A percentile compares a stretch with the other conserved stretches of the same genome.
Evolutionary conservation across 2,888 invertebrate genomes (phyloP).

Genomic region (Hermaeophaga mercurialis): DNA sequence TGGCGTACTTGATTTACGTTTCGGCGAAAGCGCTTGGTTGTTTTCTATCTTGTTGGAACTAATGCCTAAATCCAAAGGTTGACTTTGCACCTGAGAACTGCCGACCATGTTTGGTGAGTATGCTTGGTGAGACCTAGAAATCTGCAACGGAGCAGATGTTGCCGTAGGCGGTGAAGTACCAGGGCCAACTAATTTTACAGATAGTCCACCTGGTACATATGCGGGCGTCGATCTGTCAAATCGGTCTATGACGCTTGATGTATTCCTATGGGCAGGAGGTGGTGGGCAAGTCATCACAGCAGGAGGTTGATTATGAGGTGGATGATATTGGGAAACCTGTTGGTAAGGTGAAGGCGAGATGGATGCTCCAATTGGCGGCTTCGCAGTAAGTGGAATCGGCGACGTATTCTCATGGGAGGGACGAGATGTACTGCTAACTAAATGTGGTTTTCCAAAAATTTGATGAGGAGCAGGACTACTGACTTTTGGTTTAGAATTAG

Average conservation of each 20-base stretch:
- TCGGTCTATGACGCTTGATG: constrained; percentile 35
- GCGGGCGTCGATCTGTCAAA: constrained; percentile 38
- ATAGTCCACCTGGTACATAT: constrained; percentile 49
- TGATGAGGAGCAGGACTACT: constrained; percentile 79
- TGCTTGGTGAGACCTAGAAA: constrained; percentile 51
- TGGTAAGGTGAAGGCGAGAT: constrained; percentile 62
- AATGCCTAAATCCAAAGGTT: constrained; percentile 78
- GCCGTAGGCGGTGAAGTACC: constrained; percentile 60
- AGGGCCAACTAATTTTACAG: constrained; percentile 56
- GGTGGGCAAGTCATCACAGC: constrained; percentile 59
- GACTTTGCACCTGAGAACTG: constrained; percentile 68
- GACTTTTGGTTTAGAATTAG: constrained; percentile 68
- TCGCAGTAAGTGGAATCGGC: constrained; percentile 64
- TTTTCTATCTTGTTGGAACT: constrained; percentile 58
- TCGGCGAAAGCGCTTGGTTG: constrained; percentile 60
- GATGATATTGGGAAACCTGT: constrained; percentile 53
- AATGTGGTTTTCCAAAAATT: constrained; percentile 71
- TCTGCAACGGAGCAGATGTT: constrained; percentile 54
- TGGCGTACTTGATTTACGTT: constrained; percentile 66
- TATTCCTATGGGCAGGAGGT: constrained; percentile 62
- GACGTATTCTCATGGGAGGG: constrained; percentile 51
- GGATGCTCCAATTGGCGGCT: constrained; percentile 55
- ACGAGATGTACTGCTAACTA: constrained; percentile 61
- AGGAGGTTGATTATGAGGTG: constrained; percentile 55
- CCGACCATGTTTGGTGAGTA: constrained; percentile 45